These are phyloP conservation scores for Bombus pascuorum DNA, from an alignment of 1,140 invertebrate genomes.

Conservation along the genomic window DNA sequence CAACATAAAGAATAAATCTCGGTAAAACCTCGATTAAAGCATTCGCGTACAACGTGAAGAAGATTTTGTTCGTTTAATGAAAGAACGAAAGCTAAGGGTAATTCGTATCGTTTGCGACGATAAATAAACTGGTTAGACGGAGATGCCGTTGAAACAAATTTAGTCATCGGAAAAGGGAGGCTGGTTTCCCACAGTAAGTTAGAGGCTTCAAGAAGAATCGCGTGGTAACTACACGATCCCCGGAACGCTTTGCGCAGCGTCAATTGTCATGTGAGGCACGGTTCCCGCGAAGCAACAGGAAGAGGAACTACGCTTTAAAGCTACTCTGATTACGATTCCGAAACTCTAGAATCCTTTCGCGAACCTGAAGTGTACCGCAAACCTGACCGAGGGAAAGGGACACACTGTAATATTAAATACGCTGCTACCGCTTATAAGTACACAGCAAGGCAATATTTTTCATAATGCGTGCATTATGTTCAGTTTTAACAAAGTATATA, in stretches of 20 bases:
- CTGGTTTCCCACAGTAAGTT: slow-evolving; percentile 19
- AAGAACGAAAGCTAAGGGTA: no score
- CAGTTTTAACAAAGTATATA: no score
- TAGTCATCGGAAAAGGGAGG: neutral
- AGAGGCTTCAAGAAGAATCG: neutral
- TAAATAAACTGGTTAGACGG: neutral
- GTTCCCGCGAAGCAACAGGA: slow-evolving; percentile 43
- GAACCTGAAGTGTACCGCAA: neutral
- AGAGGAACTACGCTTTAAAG: slow-evolving; percentile 51
- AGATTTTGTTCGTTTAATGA: no score
- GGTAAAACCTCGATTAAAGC: no score
- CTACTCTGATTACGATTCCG: slow-evolving; percentile 47
- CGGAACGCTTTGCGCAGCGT: slow-evolving; percentile 36
- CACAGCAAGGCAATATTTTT: no score
- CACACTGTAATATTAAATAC: neutral
- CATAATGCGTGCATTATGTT: no score
- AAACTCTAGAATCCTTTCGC: slow-evolving; percentile 31
- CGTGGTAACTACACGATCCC: neutral
- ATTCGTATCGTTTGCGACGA: neutral
- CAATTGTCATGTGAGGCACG: slow-evolving; percentile 33
- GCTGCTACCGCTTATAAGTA: no score
- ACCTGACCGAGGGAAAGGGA: no score
- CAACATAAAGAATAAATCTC: no score
- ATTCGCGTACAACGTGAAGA: no score
- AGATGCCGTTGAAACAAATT: neutral